A percentile compares a stretch with the other conserved stretches of the same genome.
phyloP scores from a whole-genome alignment of 2,888 invertebrate genomes.

The Tethea ocularis region DNA sequence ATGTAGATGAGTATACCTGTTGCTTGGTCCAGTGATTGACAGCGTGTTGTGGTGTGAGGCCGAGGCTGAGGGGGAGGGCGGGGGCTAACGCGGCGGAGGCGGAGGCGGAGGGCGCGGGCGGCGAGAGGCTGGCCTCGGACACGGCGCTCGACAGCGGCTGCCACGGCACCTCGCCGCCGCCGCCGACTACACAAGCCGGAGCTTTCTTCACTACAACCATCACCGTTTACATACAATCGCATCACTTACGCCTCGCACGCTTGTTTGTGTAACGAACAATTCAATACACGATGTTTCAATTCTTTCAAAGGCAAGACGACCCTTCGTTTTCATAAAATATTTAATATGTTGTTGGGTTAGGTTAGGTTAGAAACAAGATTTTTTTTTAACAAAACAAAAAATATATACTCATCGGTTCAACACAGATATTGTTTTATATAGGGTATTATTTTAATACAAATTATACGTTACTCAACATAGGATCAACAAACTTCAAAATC shows the following conservation, averaged over 20 bases:
- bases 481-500: too few relatives aligned
- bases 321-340: too few relatives aligned
- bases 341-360: too few relatives aligned
- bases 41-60: constrained; percentile 54
- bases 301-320: too few relatives aligned
- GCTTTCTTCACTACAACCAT: constrained; percentile 82
- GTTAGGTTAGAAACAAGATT: too few relatives aligned
- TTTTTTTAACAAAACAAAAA: too few relatives aligned
- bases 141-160: constrained; percentile 79
- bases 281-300: too few relatives aligned
- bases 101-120: constrained; percentile 70
- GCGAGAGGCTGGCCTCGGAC: constrained; percentile 75
- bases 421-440: too few relatives aligned
- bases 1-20: constrained; percentile 73
- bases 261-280: neutral
- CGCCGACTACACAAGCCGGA: constrained; percentile 81
- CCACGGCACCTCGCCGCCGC: constrained; percentile 83
- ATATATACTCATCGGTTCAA: too few relatives aligned
- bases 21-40: constrained; percentile 87
- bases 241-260: constrained; percentile 10
- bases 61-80: constrained; percentile 56
- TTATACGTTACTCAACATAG: too few relatives aligned
- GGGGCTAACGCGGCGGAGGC: constrained; percentile 64
- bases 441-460: too few relatives aligned
- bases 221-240: constrained; percentile 30